Percentiles rank a stretch among this genome's conserved stretches.
Conservation (phyloP, 2,113 vertebrate genomes). For the Microcebus lehilahytsara region DNA sequence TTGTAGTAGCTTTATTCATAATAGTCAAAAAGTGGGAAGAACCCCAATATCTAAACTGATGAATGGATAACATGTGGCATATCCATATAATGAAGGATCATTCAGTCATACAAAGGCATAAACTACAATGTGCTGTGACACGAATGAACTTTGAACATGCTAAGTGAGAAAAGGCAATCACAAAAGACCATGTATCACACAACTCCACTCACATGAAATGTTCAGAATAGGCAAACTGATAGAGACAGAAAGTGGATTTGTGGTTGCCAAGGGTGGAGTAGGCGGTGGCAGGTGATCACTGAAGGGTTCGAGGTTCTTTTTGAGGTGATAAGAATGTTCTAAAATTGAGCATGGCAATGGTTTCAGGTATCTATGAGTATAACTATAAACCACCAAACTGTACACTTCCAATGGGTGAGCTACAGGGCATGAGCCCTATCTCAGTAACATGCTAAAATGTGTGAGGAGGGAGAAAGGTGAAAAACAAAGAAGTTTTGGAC, state of each 20-base stretch:
- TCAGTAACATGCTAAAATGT: not conserved
- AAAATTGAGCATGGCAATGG: fast-evolving
- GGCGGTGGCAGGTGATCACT: too few species aligned
- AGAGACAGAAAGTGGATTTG: not conserved
- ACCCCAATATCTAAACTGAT: not conserved
- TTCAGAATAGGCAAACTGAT: fast-evolving
- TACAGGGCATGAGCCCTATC: fast-evolving
- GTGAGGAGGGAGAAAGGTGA: not conserved
- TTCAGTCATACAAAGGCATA: not conserved
- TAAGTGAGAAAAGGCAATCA: not conserved
- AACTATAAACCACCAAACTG: not conserved
- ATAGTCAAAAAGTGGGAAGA: not conserved
- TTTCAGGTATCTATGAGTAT: fast-evolving
- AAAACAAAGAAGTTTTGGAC: not conserved
- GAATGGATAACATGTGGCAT: fast-evolving
- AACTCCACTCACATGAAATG: fast-evolving
- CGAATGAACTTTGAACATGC: fast-evolving
- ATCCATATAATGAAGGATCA: fast-evolving
- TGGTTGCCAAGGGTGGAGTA: too few species aligned
- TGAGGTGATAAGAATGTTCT: not conserved
- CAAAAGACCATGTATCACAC: fast-evolving
- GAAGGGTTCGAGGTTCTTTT: fast-evolving
- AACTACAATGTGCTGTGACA: fast-evolving
- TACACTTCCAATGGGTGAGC: fast-evolving
- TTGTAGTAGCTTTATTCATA: fast-evolving